Base-by-base conservation (phyloP, 1,140 invertebrate genomes). In the Bombus difficillimus region DNA sequence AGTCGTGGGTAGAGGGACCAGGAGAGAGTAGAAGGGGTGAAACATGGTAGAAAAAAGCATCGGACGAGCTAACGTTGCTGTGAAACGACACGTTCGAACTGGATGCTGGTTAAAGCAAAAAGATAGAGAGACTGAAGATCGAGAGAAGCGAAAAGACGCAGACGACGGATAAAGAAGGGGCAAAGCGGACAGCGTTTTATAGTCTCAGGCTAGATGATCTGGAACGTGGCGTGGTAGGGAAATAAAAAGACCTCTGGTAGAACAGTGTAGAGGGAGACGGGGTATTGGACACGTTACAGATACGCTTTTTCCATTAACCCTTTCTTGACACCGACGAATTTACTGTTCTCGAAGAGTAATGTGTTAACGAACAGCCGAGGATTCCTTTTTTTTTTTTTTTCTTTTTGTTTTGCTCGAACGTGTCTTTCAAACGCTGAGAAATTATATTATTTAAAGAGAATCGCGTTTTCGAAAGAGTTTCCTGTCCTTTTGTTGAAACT, bases 111-210 rank as follows among this genome's bases (percentile, higher is more conserved):
- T 81, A 72, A 47, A 22, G 62, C 57, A 69, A 66, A 68, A 53
- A 66, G 79, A 81, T 22, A 66, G 69, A 75, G 66, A 66, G 47
- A 41, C 57, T 28, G 37, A 43, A 32, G 37, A 39, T 37, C 10
- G 59, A n/a, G 73, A 47, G n/a, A 59, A 15, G 57, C n/a, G 18
- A 12, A 75, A 34, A 53, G 66, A 37, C 73, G 71, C 18, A 53
- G 86, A 77, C 57, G 22, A 39, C 10, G 10, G 32, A 37, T 34
- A 25, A n/a, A 69, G 62, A 62, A 75, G 76, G 66, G 85, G 78
- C 39, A 88, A 91, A 41, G 81, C 88, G 85, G 84, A 83, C 88
- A 91, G 88, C 90, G 91, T 94, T 94, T 95, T 94, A 95, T 93
- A 89, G 90, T 83, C 87, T 79, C 73, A 76, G 86, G 86, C 87